phyloP scores from a whole-genome alignment of 35 echinoderm and acorn worm species.

The Patiria miniata region DNA sequence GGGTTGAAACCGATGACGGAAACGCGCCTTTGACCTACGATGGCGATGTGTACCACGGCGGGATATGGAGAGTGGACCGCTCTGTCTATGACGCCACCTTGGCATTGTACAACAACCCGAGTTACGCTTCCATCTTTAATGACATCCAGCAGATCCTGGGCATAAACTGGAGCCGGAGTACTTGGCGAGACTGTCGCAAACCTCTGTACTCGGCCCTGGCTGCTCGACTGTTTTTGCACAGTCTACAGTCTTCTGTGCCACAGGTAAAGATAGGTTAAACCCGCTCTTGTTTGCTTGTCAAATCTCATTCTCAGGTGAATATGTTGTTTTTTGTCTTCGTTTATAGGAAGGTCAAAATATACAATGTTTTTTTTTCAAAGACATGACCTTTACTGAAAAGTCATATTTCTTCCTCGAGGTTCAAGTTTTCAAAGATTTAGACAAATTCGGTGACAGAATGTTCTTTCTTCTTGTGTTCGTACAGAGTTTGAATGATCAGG shows the following conservation, averaged over 20 bases:
- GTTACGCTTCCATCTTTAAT: neutral
- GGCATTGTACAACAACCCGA: neutral
- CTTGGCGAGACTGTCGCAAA: neutral
- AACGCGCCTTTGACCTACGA: neutral
- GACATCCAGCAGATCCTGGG: neutral
- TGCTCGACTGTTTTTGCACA: conserved; percentile 11
- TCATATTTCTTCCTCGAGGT: no score
- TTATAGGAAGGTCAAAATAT: no score
- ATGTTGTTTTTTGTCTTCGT: no score
- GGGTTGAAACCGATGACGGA: neutral
- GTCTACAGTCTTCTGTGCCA: neutral
- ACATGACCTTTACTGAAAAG: no score
- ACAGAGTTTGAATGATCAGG: no score
- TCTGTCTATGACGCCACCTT: neutral
- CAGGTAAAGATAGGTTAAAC: neutral
- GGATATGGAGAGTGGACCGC: conserved; percentile 5
- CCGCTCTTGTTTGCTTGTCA: no score
- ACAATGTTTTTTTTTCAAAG: no score
- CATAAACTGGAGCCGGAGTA: neutral
- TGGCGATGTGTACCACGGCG: neutral
- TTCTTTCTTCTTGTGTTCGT: no score
- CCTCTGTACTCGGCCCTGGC: conserved; percentile 7
- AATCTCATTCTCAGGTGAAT: no score
- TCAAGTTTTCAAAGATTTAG: no score
- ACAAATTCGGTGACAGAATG: no score